Base-by-base conservation (phyloP, 2,888 invertebrate species). In the Cephalotes varians region DNA sequence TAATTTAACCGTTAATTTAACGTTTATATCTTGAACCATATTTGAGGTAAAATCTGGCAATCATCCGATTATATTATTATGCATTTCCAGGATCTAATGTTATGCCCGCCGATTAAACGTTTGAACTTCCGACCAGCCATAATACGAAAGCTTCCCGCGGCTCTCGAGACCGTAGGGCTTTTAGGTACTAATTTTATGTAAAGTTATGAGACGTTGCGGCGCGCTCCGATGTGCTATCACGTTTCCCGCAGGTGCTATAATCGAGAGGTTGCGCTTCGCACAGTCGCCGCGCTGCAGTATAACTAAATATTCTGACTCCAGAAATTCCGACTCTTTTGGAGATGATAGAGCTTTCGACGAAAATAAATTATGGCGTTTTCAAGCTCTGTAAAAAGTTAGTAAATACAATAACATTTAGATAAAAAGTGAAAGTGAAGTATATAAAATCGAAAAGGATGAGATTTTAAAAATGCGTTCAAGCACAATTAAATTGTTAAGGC, bases 121-220 rank as follows among this genome's bases (percentile, higher is more conserved):
- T 71, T n/a, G 18, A 69, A 67, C 37, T 51, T 69, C 21, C 9
- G 56, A 56, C 71, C 10, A 37, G 12, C 18, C 28, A 64, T 81
- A 72, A 80, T 73, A 44, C 54, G 64, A 62, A n/a, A 77, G 77
- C 82, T 82, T 77, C 86, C 86, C 88, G 86, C 83, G 87, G 79
- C 73, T 87, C 88, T 90, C 91, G 91, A 92, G 91, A 72, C 81
- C 87, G 74, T 91, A 91, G 92, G 91, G 94, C 93, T 93, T 93
- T 94, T 94, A 94, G 93, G 91, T 92, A 92, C 93, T 94, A 94
- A 94, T 94, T 94, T 93, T 94, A 94, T 94, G 94, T 94, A 93
- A 92, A 94, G 92, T 93, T 94, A 94, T 93, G 94, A 93, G 91
- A 85, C 88, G 84, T 80, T 83, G 88, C 85, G 86, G 87, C 85